phyloP scores from a whole-genome alignment of 2,888 invertebrate species.

The Microplitis deprimator region DNA sequence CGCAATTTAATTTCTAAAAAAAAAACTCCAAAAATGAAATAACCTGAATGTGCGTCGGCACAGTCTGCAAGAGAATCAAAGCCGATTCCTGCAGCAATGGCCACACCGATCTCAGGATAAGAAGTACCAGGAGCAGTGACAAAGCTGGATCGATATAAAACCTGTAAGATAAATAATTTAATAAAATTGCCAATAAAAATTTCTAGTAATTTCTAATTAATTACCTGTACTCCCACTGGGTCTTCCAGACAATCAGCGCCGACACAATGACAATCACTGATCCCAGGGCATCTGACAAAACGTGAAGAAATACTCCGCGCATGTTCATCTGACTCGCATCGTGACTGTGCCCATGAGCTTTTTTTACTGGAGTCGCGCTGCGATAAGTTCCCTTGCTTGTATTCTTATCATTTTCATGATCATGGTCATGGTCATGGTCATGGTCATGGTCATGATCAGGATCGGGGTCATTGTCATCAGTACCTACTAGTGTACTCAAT shows the following conservation, averaged over 20 bases:
- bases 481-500: constrained; percentile 76
- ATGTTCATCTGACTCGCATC: constrained; percentile 95
- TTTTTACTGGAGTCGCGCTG: constrained; percentile 60
- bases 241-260: constrained; percentile 84
- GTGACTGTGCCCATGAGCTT: constrained; percentile 74
- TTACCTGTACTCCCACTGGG: constrained; percentile 83
- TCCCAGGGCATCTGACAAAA: constrained; percentile 96
- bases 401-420: too few species aligned
- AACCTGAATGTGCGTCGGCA: constrained; percentile 94
- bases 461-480: constrained; percentile 78
- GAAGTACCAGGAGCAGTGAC: constrained; percentile 88
- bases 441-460: background rate
- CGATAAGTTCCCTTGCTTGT: constrained; percentile 77
- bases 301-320: constrained; percentile 99
- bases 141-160: constrained; percentile 95
- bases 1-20: constrained; percentile 38
- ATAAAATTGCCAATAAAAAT: background rate
- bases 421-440: background rate
- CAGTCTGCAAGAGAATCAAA: constrained; percentile 95
- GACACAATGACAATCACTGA: constrained; percentile 93
- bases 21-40: constrained; percentile 18
- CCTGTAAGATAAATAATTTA: constrained; percentile 55
- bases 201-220: too few species aligned
- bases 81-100: constrained; percentile 94
- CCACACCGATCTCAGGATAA: constrained; percentile 92